A percentile compares a stretch with the other conserved stretches of the same genome.
Evolutionary conservation across 2,113 vertebrate genomes (phyloP).

Genomic region (Oncorhynchus clarkii): DNA sequence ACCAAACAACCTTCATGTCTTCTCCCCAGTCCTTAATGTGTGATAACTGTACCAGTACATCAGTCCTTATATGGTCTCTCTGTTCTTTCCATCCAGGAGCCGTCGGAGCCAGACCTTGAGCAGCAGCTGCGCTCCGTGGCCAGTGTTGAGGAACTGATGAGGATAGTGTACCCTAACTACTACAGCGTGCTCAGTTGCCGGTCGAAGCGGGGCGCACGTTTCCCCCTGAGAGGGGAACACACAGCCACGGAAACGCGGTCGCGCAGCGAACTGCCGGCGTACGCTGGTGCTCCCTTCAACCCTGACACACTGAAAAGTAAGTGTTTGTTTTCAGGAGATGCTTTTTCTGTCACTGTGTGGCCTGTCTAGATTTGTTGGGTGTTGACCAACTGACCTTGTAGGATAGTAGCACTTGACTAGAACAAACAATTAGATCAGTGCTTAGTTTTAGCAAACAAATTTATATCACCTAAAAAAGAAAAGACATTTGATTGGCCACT

Average conservation of each 20-base stretch:
- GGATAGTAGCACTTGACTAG: background rate
- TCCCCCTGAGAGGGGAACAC: slow-evolving; percentile 59
- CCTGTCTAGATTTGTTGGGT: background rate
- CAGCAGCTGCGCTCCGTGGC: slow-evolving; percentile 87
- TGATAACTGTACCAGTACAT: background rate
- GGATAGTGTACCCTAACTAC: slow-evolving; percentile 88
- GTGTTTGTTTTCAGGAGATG: slow-evolving; percentile 44
- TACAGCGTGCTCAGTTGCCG: slow-evolving; percentile 94
- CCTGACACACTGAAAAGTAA: slow-evolving; percentile 93
- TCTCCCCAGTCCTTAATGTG: background rate
- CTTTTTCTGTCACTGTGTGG: background rate
- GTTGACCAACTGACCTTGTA: background rate
- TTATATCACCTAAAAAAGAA: background rate
- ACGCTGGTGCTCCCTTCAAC: slow-evolving; percentile 87
- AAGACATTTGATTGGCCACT: background rate
- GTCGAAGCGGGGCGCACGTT: slow-evolving; percentile 76
- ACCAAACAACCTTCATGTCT: background rate
- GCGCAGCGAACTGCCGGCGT: slow-evolving; percentile 74
- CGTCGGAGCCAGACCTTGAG: slow-evolving; percentile 82
- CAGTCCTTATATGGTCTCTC: background rate
- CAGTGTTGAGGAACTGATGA: slow-evolving; percentile 95
- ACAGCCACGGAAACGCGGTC: slow-evolving; percentile 61
- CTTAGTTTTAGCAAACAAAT: background rate
- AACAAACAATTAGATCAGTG: background rate
- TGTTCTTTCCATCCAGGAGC: slow-evolving; percentile 73